Base-by-base conservation (phyloP, 2,113 vertebrate species). In the Trachemys scripta region DNA sequence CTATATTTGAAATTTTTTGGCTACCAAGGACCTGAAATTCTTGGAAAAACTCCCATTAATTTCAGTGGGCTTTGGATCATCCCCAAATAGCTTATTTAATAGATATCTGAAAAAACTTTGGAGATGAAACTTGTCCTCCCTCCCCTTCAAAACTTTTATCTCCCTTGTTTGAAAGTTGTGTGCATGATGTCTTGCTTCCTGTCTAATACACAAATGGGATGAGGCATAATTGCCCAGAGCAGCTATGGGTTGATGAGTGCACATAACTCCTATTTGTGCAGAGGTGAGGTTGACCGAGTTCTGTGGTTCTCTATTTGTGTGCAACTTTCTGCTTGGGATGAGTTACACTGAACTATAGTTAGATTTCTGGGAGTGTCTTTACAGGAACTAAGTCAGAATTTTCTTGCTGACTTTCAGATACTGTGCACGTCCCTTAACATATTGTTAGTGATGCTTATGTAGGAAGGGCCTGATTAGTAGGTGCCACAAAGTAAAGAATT, bases 61-160 rank as follows among this genome's bases (percentile, higher is more conserved):
- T 69, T 95, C 35, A 62, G 80, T 35, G 53, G 62, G 81, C 53
- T 97, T 94, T 93, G 72, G 89, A 92, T 97, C 96, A 96, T 2
- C 57, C 45, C 85, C 78, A 83, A 95, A 90, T 53, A 86, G 76
- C 85, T 96, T 95, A 92, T 16, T 1, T 0, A 86, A 31, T 54
- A 22, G 38, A 7, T 14, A 6, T 5, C 56, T 0, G 12, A 38
- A 80, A 62, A 22, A 38, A 72, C n/a, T 20, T 72, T 62, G 57
- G n/a, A 38, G 45, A 81, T 82, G 85, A 81, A 54, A 62, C 3
- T 1, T 29, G 27, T 88, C 45, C 78, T 86, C 95, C 87, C 89
- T 88, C 72, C 56, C 13, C 65, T 72, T 69, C 7, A 2, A 80
- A 69, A 17, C 7, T 25, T 72, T 10, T 1, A 19, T n/a, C 7